A percentile compares a stretch with the other conserved stretches of the same genome.
phyloP scores from a whole-genome alignment of 2,113 vertebrate species.

The Anguilla japonica region DNA sequence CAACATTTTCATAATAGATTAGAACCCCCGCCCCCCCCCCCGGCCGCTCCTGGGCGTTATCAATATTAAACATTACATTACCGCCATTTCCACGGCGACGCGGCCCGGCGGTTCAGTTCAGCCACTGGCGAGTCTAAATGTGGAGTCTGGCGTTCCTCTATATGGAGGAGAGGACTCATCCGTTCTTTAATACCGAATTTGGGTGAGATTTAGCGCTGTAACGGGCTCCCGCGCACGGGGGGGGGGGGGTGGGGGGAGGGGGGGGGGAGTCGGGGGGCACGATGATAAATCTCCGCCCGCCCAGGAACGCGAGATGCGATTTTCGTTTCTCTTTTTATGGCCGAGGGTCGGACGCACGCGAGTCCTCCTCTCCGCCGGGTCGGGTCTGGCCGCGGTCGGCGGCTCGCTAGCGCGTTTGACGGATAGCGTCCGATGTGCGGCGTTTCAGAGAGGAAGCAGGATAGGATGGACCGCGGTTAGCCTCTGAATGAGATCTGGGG shows the following conservation, averaged over 20 bases:
- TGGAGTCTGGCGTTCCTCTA: slow-evolving; percentile 27
- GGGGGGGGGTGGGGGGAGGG: too few relatives aligned
- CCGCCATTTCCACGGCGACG: slow-evolving; percentile 31
- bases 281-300: slow-evolving; percentile 63
- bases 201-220: slow-evolving; percentile 53
- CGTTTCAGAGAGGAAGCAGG: slow-evolving; percentile 3
- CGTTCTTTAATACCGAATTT: slow-evolving; percentile 73
- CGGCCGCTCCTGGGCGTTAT: slow-evolving; percentile 61
- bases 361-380: slow-evolving; percentile 43
- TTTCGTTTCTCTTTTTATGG: slow-evolving; percentile 44
- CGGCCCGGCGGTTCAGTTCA: slow-evolving; percentile 39
- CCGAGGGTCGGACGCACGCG: slow-evolving; percentile 30
- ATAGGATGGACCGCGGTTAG: slow-evolving; percentile 5
- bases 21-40: slow-evolving; percentile 40
- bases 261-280: too few relatives aligned
- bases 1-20: slow-evolving; percentile 65
- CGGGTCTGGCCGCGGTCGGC: slow-evolving; percentile 46
- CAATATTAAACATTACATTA: slow-evolving; percentile 71
- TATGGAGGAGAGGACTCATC: slow-evolving; percentile 59
- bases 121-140: slow-evolving; percentile 35
- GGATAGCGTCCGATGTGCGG: slow-evolving; percentile 20
- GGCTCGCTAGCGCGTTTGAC: slow-evolving; percentile 5
- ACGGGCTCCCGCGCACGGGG: slow-evolving; percentile 60
- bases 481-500: not conserved
- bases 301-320: slow-evolving; percentile 5